Conservation (phyloP, 1,140 invertebrate species). For the Aphelinus atriplicis region DNA sequence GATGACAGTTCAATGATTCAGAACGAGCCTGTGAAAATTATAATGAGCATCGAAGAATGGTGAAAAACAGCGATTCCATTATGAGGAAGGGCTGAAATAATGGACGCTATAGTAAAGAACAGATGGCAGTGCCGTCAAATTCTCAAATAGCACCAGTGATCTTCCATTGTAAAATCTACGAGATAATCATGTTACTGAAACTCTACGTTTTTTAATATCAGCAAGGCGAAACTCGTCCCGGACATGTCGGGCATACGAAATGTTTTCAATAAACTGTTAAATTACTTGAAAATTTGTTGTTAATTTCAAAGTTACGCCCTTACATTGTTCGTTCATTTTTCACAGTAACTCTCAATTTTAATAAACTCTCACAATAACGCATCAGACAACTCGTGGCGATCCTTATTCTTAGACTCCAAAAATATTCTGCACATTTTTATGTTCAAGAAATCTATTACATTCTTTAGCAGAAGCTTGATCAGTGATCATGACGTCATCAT, state of each 20-base stretch:
- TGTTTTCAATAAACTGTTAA: slow-evolving; percentile 67
- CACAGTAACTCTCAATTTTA: not conserved
- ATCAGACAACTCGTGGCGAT: too few relatives aligned
- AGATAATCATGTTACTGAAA: slow-evolving; percentile 66
- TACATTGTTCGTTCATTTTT: not conserved
- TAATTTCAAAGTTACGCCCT: not conserved
- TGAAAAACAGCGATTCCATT: not conserved
- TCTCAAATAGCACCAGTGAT: slow-evolving; percentile 54
- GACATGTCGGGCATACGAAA: slow-evolving; percentile 53
- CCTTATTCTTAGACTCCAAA: not conserved
- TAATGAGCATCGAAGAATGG: slow-evolving; percentile 9
- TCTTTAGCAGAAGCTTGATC: not conserved
- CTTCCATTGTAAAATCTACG: slow-evolving; percentile 59
- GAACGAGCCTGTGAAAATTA: slow-evolving; percentile 34
- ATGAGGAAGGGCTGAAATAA: too few relatives aligned
- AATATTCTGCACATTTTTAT: not conserved
- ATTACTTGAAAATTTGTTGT: slow-evolving; percentile 56
- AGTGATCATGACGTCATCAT: too few relatives aligned
- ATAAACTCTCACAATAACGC: not conserved
- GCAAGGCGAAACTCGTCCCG: slow-evolving; percentile 55
- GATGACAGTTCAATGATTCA: not conserved
- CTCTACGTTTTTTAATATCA: slow-evolving; percentile 66
- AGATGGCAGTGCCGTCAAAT: slow-evolving; percentile 46
- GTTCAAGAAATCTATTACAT: not conserved
- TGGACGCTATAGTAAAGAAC: not conserved